These are phyloP conservation scores for Rhea americana DNA, from an alignment of 2,113 vertebrate species.

Conservation along the genomic window DNA sequence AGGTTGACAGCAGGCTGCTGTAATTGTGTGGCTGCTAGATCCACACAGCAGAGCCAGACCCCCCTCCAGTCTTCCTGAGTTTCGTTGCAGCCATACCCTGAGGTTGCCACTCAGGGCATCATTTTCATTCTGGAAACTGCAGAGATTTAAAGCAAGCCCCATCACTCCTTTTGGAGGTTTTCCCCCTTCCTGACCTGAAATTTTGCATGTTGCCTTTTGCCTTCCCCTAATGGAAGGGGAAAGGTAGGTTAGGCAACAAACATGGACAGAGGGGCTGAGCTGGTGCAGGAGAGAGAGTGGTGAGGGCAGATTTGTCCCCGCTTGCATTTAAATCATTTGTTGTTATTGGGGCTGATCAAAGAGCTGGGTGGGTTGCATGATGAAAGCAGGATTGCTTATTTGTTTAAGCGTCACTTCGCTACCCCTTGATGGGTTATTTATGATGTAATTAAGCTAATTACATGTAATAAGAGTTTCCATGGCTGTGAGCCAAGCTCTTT, in stretches of 20 bases:
- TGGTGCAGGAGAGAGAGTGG: too few species aligned
- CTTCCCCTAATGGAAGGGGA: background rate
- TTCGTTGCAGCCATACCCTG: too few species aligned
- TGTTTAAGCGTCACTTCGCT: slow-evolving; percentile 70
- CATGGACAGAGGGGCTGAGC: too few species aligned
- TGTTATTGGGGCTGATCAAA: slow-evolving; percentile 58
- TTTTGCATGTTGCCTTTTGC: background rate
- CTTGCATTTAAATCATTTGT: slow-evolving; percentile 21
- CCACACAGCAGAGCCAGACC: background rate
- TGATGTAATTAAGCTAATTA: slow-evolving; percentile 78
- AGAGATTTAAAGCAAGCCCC: background rate
- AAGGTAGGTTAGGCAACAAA: too few species aligned
- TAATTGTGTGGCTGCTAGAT: too few species aligned
- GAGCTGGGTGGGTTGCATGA: slow-evolving; percentile 39
- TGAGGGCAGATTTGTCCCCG: background rate
- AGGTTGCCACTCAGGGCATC: too few species aligned
- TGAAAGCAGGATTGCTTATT: slow-evolving; percentile 71
- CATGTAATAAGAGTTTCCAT: slow-evolving; percentile 72
- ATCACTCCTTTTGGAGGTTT: background rate
- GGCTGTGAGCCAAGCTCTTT: slow-evolving; percentile 72
- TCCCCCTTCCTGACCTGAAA: background rate
- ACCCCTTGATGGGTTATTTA: slow-evolving; percentile 77
- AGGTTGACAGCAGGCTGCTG: too few species aligned
- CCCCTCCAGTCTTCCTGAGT: too few species aligned
- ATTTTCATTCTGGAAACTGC: too few species aligned